These are phyloP conservation scores for Graphium colonna DNA, from an alignment of 2,888 invertebrate species.

Conservation along the genomic window DNA sequence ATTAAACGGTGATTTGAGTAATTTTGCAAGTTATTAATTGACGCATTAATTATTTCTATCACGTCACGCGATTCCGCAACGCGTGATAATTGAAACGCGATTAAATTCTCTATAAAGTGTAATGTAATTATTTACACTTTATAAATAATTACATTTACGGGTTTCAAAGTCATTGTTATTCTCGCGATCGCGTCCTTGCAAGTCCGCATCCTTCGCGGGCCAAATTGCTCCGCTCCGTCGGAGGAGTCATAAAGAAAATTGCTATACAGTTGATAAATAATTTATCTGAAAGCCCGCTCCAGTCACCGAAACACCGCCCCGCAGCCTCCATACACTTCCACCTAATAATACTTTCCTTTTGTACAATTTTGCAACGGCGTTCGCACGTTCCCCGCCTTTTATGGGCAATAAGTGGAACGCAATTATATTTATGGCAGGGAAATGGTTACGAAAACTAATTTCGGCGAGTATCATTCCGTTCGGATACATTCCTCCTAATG, in stretches of 20 bases:
- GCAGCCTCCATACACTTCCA: conserved; percentile 59
- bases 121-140: conserved; percentile 54
- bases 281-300: conserved; percentile 78
- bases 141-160: no score
- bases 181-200: conserved; percentile 75
- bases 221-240: conserved; percentile 78
- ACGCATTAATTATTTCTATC: not conserved
- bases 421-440: conserved; percentile 77
- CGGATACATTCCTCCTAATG: conserved; percentile 38
- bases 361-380: conserved; percentile 79
- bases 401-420: conserved; percentile 80
- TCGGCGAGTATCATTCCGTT: conserved; percentile 61
- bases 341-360: conserved; percentile 79
- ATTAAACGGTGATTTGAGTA: not conserved
- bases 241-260: conserved; percentile 81
- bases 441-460: conserved; percentile 77
- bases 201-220: conserved; percentile 78
- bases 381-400: conserved; percentile 78
- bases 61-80: not conserved
- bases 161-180: conserved; percentile 64
- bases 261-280: conserved; percentile 81
- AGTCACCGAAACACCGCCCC: conserved; percentile 74
- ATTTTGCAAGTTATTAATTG: not conserved
- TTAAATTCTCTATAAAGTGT: not conserved
- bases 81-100: conserved; percentile 22